Evolutionary conservation across 2,888 invertebrate genomes (phyloP).

Genomic region (Torymus texanus): DNA sequence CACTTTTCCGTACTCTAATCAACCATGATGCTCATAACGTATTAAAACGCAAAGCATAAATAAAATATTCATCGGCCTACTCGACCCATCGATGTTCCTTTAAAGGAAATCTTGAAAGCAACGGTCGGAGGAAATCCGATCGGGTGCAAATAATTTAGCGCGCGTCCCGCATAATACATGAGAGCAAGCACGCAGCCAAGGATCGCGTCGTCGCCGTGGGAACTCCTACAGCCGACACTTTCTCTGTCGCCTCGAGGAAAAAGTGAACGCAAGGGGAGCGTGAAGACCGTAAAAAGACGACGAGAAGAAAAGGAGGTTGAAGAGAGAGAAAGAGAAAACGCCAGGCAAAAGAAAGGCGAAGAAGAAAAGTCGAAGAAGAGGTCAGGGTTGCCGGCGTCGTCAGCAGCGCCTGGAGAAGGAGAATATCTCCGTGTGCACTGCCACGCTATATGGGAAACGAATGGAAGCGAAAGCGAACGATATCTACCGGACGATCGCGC

Average conservation of each 20-base stretch:
- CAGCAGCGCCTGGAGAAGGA: no score
- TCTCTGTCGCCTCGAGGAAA: constrained; percentile 22
- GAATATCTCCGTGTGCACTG: no score
- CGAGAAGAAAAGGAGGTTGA: background rate
- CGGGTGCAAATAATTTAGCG: constrained; percentile 42
- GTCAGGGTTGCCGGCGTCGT: constrained; percentile 60
- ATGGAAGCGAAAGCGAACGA: constrained; percentile 65
- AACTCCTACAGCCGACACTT: constrained; percentile 6
- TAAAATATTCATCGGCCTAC: constrained; percentile 39
- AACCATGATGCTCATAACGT: no score
- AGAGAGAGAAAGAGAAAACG: constrained; percentile 4
- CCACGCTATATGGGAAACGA: constrained; percentile 30
- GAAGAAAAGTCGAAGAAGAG: constrained; percentile 50
- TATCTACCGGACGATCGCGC: constrained; percentile 66
- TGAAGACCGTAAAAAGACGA: background rate
- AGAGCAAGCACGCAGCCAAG: background rate
- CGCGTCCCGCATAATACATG: constrained; percentile 24
- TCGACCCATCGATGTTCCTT: constrained; percentile 36
- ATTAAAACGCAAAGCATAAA: background rate
- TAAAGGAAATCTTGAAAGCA: constrained; percentile 9
- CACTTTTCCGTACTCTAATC: no score
- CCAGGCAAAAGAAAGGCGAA: no score
- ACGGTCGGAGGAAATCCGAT: constrained; percentile 16
- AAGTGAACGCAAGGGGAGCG: constrained; percentile 28
- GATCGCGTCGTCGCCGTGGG: no score